phyloP scores from a whole-genome alignment of 1,140 invertebrate species.

The Vanessa tameamea region DNA sequence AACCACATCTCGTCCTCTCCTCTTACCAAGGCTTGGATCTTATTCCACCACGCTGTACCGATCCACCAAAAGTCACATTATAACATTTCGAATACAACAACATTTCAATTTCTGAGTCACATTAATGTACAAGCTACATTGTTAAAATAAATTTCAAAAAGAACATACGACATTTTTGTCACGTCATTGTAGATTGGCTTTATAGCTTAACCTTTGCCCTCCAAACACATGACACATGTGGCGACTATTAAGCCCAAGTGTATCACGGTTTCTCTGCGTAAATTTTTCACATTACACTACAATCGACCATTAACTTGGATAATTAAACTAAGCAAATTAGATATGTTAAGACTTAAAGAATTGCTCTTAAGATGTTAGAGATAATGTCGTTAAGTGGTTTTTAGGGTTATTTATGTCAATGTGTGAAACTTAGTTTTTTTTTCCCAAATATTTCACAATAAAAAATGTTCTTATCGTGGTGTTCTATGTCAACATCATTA shows the following conservation, averaged over 20 bases:
- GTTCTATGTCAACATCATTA: no score
- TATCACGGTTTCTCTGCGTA: constrained; percentile 3
- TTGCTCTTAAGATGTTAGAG: background rate
- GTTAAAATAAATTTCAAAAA: background rate
- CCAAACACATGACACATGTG: background rate
- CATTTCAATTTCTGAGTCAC: no score
- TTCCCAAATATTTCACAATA: background rate
- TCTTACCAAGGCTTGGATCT: no score
- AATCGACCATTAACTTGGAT: constrained; percentile 24
- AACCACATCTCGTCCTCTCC: no score
- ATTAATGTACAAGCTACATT: no score
- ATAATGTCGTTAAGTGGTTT: background rate
- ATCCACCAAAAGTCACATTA: no score
- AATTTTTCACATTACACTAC: constrained; percentile 25
- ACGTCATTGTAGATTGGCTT: background rate
- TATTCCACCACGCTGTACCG: no score
- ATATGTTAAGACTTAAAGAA: constrained; percentile 16
- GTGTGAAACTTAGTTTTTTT: background rate
- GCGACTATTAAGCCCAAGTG: background rate
- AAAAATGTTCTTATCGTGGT: no score
- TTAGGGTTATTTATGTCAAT: background rate
- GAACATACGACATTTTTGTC: background rate
- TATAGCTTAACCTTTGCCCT: background rate
- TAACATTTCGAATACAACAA: no score
- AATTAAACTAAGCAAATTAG: constrained; percentile 25